Base-by-base conservation (phyloP, 2,113 vertebrate genomes). In the Laticauda laticaudata region DNA sequence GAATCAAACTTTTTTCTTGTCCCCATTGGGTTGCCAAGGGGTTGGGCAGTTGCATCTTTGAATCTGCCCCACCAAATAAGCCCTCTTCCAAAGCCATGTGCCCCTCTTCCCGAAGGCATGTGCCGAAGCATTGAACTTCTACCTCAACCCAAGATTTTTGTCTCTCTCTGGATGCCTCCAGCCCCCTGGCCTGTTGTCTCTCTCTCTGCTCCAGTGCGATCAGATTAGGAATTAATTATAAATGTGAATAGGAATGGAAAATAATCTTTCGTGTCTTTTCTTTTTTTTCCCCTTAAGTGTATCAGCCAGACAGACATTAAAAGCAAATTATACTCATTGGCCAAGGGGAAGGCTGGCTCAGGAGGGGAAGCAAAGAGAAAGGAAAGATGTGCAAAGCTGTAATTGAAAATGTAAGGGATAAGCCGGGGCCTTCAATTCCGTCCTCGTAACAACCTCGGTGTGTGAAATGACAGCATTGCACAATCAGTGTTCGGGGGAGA, bases 241-340 rank as follows among this genome's bases (percentile, higher is more conserved):
- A 94, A 94, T 55, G 9, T 61, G 89, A 92, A 86, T 20, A 90
- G 26, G 59, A 39, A 88, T 91, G 94, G 92, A 39, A 93, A 92
- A 54, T 91, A 64, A 87, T 89, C 26, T 48, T 21, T 29, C 6
- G 57, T 92, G 89, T 88, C 23, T 24, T 86, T 91, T 48, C 45
- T 48, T 23, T 54, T 81, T 75, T 69, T 21, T 5, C 51, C 51
- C 4, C 29, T 45, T 29, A 24, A 95, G 91, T 94, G 92, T 96
- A 29, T 89, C 85, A 90, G 69, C 92, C 43, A 88, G 34, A 2
- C 81, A 69, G 95, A 94, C 87, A 95, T 96, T 95, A 95, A 96
- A 96, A 96, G 91, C 94, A 95, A 95, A 96, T 96, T 96, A 94
- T 81, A 54, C 93, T 94, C 91, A 87, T 92, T 90, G 95, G 93